Conservation (phyloP, 2,888 invertebrate species). For the Leptopterna dolabrata region DNA sequence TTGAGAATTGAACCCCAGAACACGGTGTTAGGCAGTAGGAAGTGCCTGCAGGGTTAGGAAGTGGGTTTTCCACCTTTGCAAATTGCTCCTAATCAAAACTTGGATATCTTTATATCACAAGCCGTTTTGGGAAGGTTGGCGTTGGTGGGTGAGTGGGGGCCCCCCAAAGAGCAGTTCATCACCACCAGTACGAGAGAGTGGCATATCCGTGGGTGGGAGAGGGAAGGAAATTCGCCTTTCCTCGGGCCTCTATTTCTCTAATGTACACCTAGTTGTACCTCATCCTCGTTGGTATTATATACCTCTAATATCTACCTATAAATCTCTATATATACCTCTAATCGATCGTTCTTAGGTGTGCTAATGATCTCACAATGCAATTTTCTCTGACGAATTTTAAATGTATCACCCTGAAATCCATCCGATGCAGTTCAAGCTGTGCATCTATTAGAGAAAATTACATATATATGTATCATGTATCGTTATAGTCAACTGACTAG, state of each 20-base stretch:
- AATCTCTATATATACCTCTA: no score
- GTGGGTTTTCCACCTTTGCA: conserved; percentile 40
- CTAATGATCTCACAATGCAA: neutral
- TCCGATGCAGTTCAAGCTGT: no score
- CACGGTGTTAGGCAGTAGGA: no score
- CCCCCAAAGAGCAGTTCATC: conserved; percentile 4
- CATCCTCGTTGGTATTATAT: neutral
- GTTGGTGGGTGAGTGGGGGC: no score
- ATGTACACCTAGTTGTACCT: neutral
- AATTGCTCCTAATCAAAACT: conserved; percentile 49
- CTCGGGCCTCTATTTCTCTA: neutral
- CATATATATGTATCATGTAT: no score
- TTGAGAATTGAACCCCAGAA: conserved; percentile 44
- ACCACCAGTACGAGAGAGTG: neutral
- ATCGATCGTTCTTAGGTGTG: neutral
- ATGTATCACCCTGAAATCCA: no score
- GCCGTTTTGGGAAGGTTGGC: conserved; percentile 40
- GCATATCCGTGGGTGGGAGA: no score
- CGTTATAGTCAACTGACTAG: no score
- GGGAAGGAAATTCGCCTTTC: neutral
- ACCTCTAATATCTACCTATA: no score
- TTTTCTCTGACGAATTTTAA: no score
- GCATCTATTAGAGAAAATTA: no score
- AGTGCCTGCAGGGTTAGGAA: neutral
- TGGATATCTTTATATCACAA: conserved; percentile 50